Conservation (phyloP, 2,797 vertebrate species). For the Carduelis carduelis region DNA sequence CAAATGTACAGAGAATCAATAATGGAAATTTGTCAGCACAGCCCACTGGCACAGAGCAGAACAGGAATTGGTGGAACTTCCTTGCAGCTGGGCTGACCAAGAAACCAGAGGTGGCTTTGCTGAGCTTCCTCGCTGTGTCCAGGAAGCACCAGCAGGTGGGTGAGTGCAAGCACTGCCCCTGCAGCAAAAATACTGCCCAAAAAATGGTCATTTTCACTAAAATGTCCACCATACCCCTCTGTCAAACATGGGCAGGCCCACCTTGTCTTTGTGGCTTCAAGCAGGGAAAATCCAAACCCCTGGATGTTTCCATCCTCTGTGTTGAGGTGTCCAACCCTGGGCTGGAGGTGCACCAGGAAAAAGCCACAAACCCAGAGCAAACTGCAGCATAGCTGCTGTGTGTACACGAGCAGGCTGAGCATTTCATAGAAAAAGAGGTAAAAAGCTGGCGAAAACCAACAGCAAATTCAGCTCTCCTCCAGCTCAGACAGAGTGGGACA, state of each 20-base stretch:
- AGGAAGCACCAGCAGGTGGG: background rate
- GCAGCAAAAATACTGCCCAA: background rate
- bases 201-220: background rate
- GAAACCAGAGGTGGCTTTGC: background rate
- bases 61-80: background rate
- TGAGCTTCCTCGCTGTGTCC: background rate
- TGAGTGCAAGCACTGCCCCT: background rate
- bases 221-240: background rate
- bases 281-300: accelerated
- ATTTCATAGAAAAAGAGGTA: background rate
- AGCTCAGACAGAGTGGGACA: background rate
- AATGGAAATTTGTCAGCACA: background rate
- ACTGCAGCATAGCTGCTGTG: accelerated
- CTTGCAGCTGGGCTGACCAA: background rate
- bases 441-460: background rate
- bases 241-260: background rate
- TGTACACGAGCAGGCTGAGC: background rate
- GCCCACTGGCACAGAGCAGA: background rate
- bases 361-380: background rate
- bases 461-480: background rate
- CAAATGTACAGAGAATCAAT: background rate
- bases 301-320: background rate
- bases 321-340: background rate
- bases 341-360: background rate
- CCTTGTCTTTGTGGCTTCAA: background rate